Base-by-base conservation (phyloP, 2,113 vertebrate genomes). In the Pseudorasbora parva region DNA sequence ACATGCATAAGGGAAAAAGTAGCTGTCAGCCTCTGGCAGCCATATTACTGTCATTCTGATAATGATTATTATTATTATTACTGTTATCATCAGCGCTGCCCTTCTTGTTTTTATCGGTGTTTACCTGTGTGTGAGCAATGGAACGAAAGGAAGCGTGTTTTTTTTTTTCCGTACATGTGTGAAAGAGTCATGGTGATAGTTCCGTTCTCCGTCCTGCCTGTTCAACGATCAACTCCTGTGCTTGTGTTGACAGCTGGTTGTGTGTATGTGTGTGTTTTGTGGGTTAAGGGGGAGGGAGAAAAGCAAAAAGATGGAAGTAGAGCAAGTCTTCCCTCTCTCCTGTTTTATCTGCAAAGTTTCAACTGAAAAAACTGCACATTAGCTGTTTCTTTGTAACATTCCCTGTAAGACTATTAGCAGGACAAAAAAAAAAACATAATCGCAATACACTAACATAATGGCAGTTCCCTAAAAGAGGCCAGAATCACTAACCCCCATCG, bases 1-100 rank as follows among this genome's bases (percentile, higher is more conserved):
- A 92, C 87, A 86, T 89, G 89, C 89, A 93, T 92, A 94, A 94
- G 93, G 93, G 92, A 93, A 93, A 87, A 91, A 86, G 81, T 77
- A 82, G 89, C 87, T 57, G 86, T 90, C 89, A 82, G 82, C 81
- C 88, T 87, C 78, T 83, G 89, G 87, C 81, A 87, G 91, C 88
- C 73, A 88, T 90, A 89, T 92, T 90, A 88, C 91, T 91, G 89
- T 92, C 89, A 90, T 89, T 89, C 81, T 88, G 92, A 89, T 90
- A 89, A 89, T 88, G 86, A 88, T 90, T 83, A 88, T 90, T 83
- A 73, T 86, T 88, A 91, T 92, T 93, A 78, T 71, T 79, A 45
- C 82, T 81, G 30, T 88, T 74, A 75, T 81, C 82, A 92, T 89
- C 74, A 91, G 83, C 88, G 88, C 89, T 90, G 89, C 88, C 76